Evolutionary conservation across 1,140 invertebrate species (phyloP).

Genomic region (Sitophilus oryzae): DNA sequence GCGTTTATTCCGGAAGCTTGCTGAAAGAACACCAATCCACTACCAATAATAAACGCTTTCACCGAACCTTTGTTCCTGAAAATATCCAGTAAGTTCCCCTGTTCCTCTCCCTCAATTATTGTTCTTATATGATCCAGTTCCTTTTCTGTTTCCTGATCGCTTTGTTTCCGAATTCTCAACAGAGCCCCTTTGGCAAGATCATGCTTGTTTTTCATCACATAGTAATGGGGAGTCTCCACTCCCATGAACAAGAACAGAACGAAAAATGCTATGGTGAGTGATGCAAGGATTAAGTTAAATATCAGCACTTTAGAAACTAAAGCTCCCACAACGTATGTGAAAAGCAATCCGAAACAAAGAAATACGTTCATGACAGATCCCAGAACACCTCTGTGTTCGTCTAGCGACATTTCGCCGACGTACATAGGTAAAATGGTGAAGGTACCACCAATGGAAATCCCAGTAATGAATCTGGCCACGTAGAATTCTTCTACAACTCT

Average conservation of each 20-base stretch:
- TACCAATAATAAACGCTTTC: slow-evolving; percentile 63
- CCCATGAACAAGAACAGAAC: slow-evolving; percentile 44
- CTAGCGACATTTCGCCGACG: slow-evolving; percentile 48
- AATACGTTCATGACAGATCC: slow-evolving; percentile 32
- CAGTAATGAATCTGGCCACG: slow-evolving; percentile 46
- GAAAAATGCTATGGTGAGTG: slow-evolving; percentile 49
- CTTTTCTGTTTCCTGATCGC: slow-evolving; percentile 49
- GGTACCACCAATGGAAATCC: slow-evolving; percentile 45
- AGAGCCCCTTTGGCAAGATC: slow-evolving; percentile 58
- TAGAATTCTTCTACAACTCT: slow-evolving; percentile 68
- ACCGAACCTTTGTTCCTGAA: slow-evolving; percentile 50
- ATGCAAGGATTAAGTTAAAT: slow-evolving; percentile 47
- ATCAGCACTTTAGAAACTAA: slow-evolving; percentile 48
- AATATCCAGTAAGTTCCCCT: slow-evolving; percentile 52
- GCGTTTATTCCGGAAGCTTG: slow-evolving; percentile 77
- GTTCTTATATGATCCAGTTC: slow-evolving; percentile 27
- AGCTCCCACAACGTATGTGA: slow-evolving; percentile 54
- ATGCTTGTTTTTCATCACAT: slow-evolving; percentile 53
- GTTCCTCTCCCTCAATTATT: slow-evolving; percentile 22
- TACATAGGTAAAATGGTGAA: slow-evolving; percentile 50
- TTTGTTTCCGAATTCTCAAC: slow-evolving; percentile 50
- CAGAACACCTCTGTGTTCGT: slow-evolving; percentile 29
- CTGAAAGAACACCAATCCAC: slow-evolving; percentile 65
- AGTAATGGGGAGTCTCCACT: slow-evolving; percentile 73
- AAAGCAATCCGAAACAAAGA: slow-evolving; percentile 30